These are phyloP conservation scores for Hippocampus barbouri DNA, from an alignment of 2,113 vertebrate genomes.

Conservation along the genomic window DNA sequence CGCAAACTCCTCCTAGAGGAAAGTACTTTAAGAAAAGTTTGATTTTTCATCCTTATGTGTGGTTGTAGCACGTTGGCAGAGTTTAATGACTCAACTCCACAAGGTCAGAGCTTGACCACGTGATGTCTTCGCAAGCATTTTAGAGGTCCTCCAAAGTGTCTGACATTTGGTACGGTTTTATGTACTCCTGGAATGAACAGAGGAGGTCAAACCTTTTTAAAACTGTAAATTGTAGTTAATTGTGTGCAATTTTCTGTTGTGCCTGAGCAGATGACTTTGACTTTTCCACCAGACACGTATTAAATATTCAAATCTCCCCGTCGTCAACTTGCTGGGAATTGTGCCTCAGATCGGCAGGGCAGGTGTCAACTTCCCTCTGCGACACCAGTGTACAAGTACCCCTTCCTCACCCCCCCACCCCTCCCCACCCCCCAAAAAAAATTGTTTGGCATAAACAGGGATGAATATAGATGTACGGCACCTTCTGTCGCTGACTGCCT, in stretches of 20 bases:
- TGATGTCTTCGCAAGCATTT: neutral
- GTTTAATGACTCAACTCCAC: neutral
- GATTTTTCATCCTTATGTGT: too few species aligned
- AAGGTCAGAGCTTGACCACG: neutral
- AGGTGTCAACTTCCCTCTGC: neutral
- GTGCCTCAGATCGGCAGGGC: neutral
- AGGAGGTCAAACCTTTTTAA: neutral
- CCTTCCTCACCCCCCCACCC: neutral
- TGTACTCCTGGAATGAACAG: neutral
- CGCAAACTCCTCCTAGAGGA: too few species aligned
- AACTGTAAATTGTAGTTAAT: neutral
- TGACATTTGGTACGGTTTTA: too few species aligned
- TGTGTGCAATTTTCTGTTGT: neutral
- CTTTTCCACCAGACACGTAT: neutral
- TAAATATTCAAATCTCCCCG: neutral
- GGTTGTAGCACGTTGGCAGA: neutral
- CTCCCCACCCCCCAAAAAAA: constrained; percentile 17
- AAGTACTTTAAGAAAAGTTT: too few species aligned
- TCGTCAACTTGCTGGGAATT: neutral
- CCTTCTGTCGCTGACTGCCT: constrained; percentile 51
- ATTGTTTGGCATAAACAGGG: constrained; percentile 21
- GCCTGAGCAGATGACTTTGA: neutral
- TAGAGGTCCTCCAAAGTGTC: neutral
- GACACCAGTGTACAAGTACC: neutral
- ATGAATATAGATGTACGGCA: constrained; percentile 56